phyloP scores from a whole-genome alignment of 2,888 invertebrate genomes.

The Eupithecia tripunctaria region DNA sequence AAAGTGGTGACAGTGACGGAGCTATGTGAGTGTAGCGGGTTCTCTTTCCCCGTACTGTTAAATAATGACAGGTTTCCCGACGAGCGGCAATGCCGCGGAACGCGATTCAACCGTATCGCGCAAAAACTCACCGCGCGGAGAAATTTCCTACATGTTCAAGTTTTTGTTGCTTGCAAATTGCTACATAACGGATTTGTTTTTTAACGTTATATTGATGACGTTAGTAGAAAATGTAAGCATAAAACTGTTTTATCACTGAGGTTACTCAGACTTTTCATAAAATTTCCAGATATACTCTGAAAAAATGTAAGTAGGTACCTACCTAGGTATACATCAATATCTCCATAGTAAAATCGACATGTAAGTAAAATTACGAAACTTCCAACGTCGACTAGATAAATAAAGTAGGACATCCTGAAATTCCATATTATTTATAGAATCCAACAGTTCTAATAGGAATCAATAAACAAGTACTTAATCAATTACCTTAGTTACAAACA shows the following conservation, averaged over 20 bases:
- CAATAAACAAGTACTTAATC: not conserved
- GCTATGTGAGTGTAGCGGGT: conserved; percentile 34
- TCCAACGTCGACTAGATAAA: not conserved
- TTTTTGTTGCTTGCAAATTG: conserved; percentile 71
- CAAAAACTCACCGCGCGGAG: conserved; percentile 69
- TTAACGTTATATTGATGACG: conserved; percentile 36
- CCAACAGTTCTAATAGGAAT: not conserved
- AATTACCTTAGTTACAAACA: not conserved
- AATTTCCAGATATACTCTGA: not conserved
- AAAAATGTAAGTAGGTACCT: too few relatives aligned
- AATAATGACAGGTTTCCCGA: conserved; percentile 59
- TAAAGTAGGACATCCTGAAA: not conserved
- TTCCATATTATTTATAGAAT: not conserved
- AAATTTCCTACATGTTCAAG: conserved; percentile 68
- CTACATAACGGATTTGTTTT: conserved; percentile 69
- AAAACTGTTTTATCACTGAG: not conserved
- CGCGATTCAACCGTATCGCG: conserved; percentile 68
- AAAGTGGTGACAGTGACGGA: conserved; percentile 32
- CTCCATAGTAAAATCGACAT: too few relatives aligned
- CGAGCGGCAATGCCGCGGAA: conserved; percentile 63
- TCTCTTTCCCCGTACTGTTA: conserved; percentile 53
- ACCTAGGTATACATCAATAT: too few relatives aligned
- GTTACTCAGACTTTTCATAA: not conserved
- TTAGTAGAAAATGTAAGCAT: conserved; percentile 35
- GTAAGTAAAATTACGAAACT: not conserved